A percentile compares a stretch with the other conserved stretches of the same genome.
Evolutionary conservation across 2,797 vertebrate genomes (phyloP).

Genomic region (Chelidonichthys spinosus): DNA sequence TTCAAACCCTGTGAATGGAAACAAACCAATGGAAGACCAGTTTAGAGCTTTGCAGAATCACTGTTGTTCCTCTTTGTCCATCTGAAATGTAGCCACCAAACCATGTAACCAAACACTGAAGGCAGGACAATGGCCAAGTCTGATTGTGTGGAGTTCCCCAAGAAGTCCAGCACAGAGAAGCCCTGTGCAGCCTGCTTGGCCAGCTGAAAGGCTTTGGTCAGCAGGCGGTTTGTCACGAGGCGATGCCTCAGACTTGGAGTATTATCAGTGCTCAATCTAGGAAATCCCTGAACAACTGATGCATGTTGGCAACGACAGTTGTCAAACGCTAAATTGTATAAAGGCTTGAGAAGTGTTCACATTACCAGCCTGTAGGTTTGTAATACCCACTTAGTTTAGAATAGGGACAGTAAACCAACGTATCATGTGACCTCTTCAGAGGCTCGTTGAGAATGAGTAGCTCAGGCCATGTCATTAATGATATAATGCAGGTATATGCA

Average conservation of each 20-base stretch:
- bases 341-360: background rate
- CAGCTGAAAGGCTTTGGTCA: background rate
- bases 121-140: background rate
- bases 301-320: no score
- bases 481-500: no score
- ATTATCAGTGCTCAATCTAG: no score
- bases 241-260: no score
- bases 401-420: no score
- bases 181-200: background rate
- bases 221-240: background rate
- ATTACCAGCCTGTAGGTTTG: background rate
- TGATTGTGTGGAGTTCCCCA: slow-evolving; percentile 40
- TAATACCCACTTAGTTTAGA: background rate
- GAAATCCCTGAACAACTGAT: no score
- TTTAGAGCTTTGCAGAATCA: background rate
- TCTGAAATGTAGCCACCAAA: background rate
- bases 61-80: background rate
- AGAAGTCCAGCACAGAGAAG: slow-evolving; percentile 24
- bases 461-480: no score
- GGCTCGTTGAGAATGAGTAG: no score
- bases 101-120: background rate
- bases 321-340: background rate
- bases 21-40: background rate
- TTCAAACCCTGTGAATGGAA: background rate
- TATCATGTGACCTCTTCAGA: no score